Percentiles rank a stretch among this genome's conserved stretches.
phyloP scores from a whole-genome alignment of 2,113 vertebrate genomes.

The Macrotus californicus region DNA sequence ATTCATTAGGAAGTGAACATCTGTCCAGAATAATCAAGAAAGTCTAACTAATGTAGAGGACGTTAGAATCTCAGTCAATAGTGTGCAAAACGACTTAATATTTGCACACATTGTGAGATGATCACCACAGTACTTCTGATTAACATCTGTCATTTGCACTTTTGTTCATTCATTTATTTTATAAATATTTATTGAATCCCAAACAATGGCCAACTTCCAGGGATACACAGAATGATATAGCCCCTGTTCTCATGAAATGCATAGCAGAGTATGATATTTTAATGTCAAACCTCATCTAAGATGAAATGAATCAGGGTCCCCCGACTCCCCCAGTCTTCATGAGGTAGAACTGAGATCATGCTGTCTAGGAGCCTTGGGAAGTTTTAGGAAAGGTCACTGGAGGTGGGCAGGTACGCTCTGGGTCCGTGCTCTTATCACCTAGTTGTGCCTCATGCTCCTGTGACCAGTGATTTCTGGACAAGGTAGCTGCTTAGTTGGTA shows the following conservation, averaged over 20 bases:
- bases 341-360: not conserved
- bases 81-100: not conserved
- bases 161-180: not conserved
- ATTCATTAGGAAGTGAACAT: not conserved
- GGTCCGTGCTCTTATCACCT: not conserved
- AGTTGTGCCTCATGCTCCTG: not conserved
- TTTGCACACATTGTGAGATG: not conserved
- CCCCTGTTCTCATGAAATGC: not conserved
- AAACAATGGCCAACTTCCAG: not conserved
- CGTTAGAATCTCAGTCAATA: not conserved
- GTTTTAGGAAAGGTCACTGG: not conserved
- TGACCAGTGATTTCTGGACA: not conserved
- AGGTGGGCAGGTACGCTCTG: not conserved
- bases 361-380: not conserved
- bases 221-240: not conserved
- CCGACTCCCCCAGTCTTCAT: not conserved
- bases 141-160: not conserved
- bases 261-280: not conserved
- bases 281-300: not conserved
- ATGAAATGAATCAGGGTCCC: not conserved
- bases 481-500: not conserved
- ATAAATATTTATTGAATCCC: not conserved
- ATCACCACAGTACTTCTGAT: not conserved
- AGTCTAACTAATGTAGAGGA: not conserved
- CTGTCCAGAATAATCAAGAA: not conserved